Evolutionary conservation across 2,888 invertebrate species (phyloP).

Genomic region (Achlya flavicornis): DNA sequence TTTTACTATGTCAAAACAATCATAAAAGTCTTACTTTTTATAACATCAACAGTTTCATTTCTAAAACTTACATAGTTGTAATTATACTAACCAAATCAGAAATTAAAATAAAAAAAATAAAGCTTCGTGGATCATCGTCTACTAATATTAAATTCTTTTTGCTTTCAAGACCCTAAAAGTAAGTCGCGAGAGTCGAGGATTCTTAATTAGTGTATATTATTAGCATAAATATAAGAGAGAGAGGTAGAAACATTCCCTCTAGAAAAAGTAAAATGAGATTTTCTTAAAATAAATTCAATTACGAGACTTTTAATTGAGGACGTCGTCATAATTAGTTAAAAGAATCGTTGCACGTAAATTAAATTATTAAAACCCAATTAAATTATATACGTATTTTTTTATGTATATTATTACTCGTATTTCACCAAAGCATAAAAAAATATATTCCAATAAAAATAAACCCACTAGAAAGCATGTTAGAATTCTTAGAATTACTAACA

Average conservation of each 20-base stretch:
- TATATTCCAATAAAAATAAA: too few species aligned
- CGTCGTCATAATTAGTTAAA: neutral
- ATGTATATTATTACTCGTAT: too few species aligned
- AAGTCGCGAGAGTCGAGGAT: constrained; percentile 25
- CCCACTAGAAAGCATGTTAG: neutral
- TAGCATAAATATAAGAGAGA: constrained; percentile 47
- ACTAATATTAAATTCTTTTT: constrained; percentile 38
- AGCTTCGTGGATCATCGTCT: constrained; percentile 21
- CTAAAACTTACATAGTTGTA: neutral
- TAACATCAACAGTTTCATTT: constrained; percentile 15
- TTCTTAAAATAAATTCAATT: neutral
- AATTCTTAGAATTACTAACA: neutral
- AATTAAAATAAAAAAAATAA: neutral
- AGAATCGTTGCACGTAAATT: neutral
- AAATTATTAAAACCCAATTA: neutral
- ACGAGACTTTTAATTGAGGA: neutral
- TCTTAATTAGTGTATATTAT: constrained; percentile 47
- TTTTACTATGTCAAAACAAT: too few species aligned
- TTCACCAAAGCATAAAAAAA: too few species aligned
- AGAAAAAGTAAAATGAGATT: constrained; percentile 24
- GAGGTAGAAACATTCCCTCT: constrained; percentile 23
- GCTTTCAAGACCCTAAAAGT: constrained; percentile 25
- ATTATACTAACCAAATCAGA: neutral
- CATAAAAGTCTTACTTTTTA: too few species aligned
- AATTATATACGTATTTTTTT: too few species aligned